A percentile compares a stretch with the other conserved stretches of the same genome.
Conservation (phyloP, 2,113 vertebrate species). For the Limanda limanda region DNA sequence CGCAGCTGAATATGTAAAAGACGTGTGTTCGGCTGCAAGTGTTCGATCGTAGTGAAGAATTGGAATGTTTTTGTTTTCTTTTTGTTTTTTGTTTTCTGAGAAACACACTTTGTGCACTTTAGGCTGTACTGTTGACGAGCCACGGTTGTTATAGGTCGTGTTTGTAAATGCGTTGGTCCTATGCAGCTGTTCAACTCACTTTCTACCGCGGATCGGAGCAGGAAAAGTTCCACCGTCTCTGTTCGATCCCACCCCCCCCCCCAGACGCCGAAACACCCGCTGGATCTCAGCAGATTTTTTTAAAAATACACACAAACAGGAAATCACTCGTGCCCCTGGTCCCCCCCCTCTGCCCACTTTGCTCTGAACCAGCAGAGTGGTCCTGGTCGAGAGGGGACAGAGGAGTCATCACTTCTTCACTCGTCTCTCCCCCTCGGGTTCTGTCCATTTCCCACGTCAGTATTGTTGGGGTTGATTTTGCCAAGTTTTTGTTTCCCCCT, state of each 20-base stretch:
- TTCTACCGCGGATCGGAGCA: constrained; percentile 62
- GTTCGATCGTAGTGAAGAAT: constrained; percentile 63
- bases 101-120: constrained; percentile 83
- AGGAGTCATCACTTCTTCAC: constrained; percentile 22
- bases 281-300: constrained; percentile 2
- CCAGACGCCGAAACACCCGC: not conserved
- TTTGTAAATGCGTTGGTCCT: constrained; percentile 61
- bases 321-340: too few relatives aligned
- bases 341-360: too few relatives aligned
- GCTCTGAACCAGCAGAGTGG: too few relatives aligned
- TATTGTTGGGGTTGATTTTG: constrained; percentile 54
- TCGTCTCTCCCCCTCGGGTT: constrained; percentile 13
- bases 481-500: constrained; percentile 17
- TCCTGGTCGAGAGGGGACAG: too few relatives aligned
- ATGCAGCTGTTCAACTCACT: constrained; percentile 66
- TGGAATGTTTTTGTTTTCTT: constrained; percentile 20
- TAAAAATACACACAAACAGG: not conserved
- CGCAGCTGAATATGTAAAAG: constrained; percentile 42
- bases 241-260: not conserved
- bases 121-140: constrained; percentile 83
- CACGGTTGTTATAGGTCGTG: constrained; percentile 59
- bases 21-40: constrained; percentile 35
- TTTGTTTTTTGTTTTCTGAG: constrained; percentile 35
- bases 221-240: constrained; percentile 45
- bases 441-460: constrained; percentile 43